Conservation (phyloP, 2,113 vertebrate species). For the Brachyhypopomus gauderio region DNA sequence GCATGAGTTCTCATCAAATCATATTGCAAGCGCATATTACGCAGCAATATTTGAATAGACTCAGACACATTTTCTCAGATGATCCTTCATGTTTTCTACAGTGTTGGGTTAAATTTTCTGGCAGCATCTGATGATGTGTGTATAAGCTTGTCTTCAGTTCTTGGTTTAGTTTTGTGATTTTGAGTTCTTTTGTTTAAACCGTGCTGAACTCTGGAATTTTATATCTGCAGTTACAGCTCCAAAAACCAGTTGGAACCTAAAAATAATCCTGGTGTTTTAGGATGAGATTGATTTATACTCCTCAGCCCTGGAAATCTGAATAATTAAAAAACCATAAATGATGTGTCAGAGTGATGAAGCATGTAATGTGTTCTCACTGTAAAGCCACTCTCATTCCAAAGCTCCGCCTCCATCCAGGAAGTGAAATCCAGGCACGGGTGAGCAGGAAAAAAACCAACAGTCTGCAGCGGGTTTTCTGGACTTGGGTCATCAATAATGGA, state of each 20-base stretch:
- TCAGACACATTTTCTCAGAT: no score
- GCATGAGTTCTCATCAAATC: no score
- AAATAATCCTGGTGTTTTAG: slow-evolving; percentile 44
- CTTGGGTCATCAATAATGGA: slow-evolving; percentile 86
- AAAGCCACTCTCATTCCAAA: slow-evolving; percentile 64
- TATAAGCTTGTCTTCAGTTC: no score
- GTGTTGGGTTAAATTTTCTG: no score
- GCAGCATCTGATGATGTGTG: no score
- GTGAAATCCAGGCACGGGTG: not conserved
- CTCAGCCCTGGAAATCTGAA: slow-evolving; percentile 70
- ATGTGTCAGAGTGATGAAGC: slow-evolving; percentile 70
- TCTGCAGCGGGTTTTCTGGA: slow-evolving; percentile 70
- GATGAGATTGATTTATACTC: slow-evolving; percentile 33
- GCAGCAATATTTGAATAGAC: no score
- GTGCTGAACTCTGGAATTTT: not conserved
- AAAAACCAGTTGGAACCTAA: slow-evolving; percentile 24
- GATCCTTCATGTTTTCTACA: no score
- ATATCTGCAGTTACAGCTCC: no score
- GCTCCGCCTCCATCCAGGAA: not conserved
- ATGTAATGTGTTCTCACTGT: not conserved
- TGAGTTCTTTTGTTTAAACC: not conserved
- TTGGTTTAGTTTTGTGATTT: not conserved
- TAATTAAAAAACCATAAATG: slow-evolving; percentile 84
- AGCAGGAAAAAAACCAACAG: not conserved
- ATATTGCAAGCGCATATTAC: no score